A percentile compares a stretch with the other conserved stretches of the same genome.
phyloP scores from a whole-genome alignment of 2,113 vertebrate genomes.

The Macrotis lagotis region DNA sequence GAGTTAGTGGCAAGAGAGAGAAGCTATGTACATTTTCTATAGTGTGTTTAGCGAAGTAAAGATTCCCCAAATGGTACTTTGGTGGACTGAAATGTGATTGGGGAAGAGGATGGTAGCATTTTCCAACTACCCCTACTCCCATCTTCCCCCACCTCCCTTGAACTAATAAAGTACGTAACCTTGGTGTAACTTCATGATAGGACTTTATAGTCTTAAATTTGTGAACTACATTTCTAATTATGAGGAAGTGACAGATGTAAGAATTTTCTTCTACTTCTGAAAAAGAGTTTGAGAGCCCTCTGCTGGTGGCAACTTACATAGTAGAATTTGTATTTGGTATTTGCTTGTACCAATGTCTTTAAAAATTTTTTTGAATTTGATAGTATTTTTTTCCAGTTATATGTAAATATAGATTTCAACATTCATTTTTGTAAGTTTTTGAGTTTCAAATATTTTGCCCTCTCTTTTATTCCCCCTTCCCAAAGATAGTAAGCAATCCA shows the following conservation, averaged over 20 bases:
- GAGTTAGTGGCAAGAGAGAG: not conserved
- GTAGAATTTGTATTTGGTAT: not conserved
- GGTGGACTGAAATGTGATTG: slow-evolving; percentile 22
- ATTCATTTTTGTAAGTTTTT: too few species aligned
- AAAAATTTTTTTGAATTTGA: too few species aligned
- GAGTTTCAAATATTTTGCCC: too few species aligned
- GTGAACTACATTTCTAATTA: not conserved
- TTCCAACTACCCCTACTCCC: not conserved
- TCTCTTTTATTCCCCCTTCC: too few species aligned
- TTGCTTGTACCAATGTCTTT: too few species aligned
- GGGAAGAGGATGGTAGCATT: too few species aligned
- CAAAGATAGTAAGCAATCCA: too few species aligned
- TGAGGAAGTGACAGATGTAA: not conserved
- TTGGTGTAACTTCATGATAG: not conserved
- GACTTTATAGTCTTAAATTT: not conserved
- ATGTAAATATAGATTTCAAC: too few species aligned
- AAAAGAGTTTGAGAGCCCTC: not conserved
- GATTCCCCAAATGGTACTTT: slow-evolving; percentile 21
- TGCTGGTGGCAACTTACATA: not conserved
- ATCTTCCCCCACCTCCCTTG: too few species aligned
- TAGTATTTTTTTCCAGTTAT: too few species aligned
- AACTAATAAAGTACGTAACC: not conserved
- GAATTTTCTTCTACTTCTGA: not conserved
- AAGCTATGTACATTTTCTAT: not conserved
- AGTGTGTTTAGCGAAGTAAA: not conserved